Base-by-base conservation (phyloP, 2,888 invertebrate genomes). In the Pristionchus mayeri region DNA sequence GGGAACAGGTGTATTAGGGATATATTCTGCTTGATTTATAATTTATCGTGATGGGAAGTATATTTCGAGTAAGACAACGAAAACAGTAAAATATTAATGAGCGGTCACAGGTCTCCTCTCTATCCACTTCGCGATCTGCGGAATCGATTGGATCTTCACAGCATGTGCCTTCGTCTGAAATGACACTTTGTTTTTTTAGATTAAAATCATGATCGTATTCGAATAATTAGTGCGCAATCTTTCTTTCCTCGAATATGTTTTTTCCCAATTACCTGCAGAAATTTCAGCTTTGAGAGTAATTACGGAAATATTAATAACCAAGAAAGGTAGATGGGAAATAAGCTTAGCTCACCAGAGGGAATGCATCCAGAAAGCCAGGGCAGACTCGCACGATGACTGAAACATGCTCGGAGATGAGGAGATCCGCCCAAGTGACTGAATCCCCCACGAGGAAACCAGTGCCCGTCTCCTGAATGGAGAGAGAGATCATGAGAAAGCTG, bases 371-470 rank as follows among this genome's bases (percentile, higher is more conserved):
- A 24, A 80, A 80, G 6, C 57, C 80, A 2, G 80, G 80, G 0
- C 37, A 21, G 21, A 57, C 37, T 54, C 48, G 3, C 11, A 21
- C 21, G 54, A 80, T 57, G 54, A 48, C 48, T 0, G 80, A 37
- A 24, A 80, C 80, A 40, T 80, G 80, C 21, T 80, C 80, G 27
- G 80, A 80, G 18, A 80, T 80, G 80, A 80, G 80, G 2, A 80
- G 40, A 48, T 80, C 80, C 2, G 40, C 80, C 80, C 80, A 80
- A 6, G 80, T 57, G 24, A 80, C 57, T 0, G 57, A 37, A 16
- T 80, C 57, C 1, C 80, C 80, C 16, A 80, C 80, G 16, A 80
- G 57, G 40, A 57, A 80, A 2, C 80, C 80, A 16, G 57, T 24
- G 9, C 37, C 57, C 0, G 37, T 80, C 80, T 80, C 80, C 80